Conservation (phyloP, 2,888 invertebrate species). For the Argyresthia albistria region DNA sequence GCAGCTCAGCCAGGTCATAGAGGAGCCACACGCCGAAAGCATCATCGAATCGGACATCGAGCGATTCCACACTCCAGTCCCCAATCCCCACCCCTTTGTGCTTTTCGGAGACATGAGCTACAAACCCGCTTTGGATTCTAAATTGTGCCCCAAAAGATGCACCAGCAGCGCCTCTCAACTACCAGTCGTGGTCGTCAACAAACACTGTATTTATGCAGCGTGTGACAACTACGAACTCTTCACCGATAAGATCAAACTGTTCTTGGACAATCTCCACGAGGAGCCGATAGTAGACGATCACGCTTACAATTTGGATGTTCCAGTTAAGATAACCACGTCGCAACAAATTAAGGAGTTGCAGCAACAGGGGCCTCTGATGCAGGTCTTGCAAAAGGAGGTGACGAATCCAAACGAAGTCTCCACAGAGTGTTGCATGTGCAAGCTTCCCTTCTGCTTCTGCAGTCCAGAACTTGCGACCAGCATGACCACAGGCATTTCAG, state of each 20-base stretch:
- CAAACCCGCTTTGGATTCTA: slow-evolving; percentile 31
- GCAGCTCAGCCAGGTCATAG: slow-evolving; percentile 40
- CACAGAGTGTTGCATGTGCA: slow-evolving; percentile 31
- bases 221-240: slow-evolving; percentile 49
- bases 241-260: slow-evolving; percentile 36
- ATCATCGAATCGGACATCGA: slow-evolving; percentile 4
- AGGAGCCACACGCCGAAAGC: slow-evolving; percentile 35
- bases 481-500: neutral
- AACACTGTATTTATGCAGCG: slow-evolving; percentile 45
- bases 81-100: slow-evolving; percentile 43
- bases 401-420: slow-evolving; percentile 30
- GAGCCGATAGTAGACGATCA: slow-evolving; percentile 33
- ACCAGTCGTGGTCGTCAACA: slow-evolving; percentile 50
- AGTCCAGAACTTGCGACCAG: slow-evolving; percentile 13
- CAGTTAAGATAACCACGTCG: slow-evolving; percentile 30
- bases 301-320: slow-evolving; percentile 32
- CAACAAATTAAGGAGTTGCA: slow-evolving; percentile 33
- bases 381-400: slow-evolving; percentile 43
- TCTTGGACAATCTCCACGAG: slow-evolving; percentile 31
- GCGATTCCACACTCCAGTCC: slow-evolving; percentile 27
- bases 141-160: slow-evolving; percentile 41
- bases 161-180: slow-evolving; percentile 41
- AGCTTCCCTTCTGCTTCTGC: slow-evolving; percentile 37
- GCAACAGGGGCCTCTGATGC: slow-evolving; percentile 47
- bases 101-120: slow-evolving; percentile 43